A percentile compares a stretch with the other conserved stretches of the same genome.
These are phyloP conservation scores for Callospermophilus lateralis DNA, from an alignment of 2,113 vertebrate species.

Conservation along the genomic window DNA sequence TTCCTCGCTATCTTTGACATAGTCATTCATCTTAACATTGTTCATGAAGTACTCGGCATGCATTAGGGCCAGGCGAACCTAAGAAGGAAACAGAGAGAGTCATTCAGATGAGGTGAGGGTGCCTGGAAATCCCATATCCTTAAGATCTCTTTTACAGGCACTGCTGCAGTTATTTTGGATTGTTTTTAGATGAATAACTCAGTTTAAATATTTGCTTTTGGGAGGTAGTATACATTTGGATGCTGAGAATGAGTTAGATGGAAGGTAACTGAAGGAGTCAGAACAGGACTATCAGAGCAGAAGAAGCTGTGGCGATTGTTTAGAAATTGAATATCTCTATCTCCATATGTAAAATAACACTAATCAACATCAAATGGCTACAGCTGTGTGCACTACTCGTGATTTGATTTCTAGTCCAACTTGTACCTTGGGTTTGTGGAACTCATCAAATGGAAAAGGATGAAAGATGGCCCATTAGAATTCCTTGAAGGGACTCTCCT, in stretches of 20 bases:
- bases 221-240: background rate
- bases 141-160: background rate
- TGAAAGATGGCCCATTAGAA: background rate
- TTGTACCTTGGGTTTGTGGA: background rate
- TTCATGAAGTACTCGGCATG: constrained; percentile 89
- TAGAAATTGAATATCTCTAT: background rate
- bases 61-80: constrained; percentile 91
- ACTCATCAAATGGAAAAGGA: background rate
- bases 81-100: constrained; percentile 53
- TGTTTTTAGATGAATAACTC: background rate
- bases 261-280: background rate
- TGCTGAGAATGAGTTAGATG: background rate
- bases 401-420: background rate
- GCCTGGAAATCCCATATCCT: background rate
- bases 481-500: background rate
- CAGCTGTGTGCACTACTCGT: background rate
- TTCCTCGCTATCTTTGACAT: constrained; percentile 86
- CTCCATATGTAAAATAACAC: background rate
- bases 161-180: background rate
- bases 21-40: constrained; percentile 88
- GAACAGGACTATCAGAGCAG: background rate
- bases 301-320: background rate
- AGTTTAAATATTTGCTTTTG: background rate
- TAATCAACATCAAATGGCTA: background rate
- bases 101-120: constrained; percentile 23